Base-by-base conservation (phyloP, 2,797 vertebrate species). In the Poecilia velifera region DNA sequence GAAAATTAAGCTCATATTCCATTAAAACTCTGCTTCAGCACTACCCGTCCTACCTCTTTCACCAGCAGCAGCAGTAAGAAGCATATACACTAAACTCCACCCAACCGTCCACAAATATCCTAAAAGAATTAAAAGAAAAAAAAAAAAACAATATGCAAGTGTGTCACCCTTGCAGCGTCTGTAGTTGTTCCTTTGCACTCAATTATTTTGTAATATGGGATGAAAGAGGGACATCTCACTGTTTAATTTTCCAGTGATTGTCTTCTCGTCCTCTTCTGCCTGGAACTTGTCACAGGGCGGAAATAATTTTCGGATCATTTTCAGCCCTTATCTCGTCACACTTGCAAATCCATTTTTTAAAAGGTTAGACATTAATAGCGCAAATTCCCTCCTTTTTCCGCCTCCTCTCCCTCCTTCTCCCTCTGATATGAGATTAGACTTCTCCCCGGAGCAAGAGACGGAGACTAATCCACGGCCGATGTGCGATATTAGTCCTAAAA, bases 311-410 rank as follows among this genome's bases (percentile, higher is more conserved):
- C 76, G 76, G 77, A 90, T 93, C 84, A 78, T 76, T 90, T 91
- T 90, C 64, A 53, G 55, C 71, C 82, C 87, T 74, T 93, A 95
- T 95, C 93, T 94, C 66, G 80, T 92, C 94, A 93, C 86, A 89
- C 86, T 92, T 74, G 76, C 90, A 90, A 93, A 95, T 95, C 89
- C 83, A 84, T 95, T 95, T 94, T 74, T 93, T 91, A 89, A 93
- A 94, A 94, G 93, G 92, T 94, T 94, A 89, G 83, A 90, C 90
- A 87, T 94, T 95, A 94, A 94, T 92, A 90, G 88, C 72, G 75
- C 86, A 77, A 88, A 91, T 87, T 89, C 89, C 90, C 89, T 82
- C 74, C 77, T 87, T 84, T 78, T 78, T 85, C 84, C 84, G 77
- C 73, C 84, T 82, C 77, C 82, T 39, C 80, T 76, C 76, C 82